Base-by-base conservation (phyloP, 2,888 invertebrate genomes). In the Yponomeuta plumbellus region DNA sequence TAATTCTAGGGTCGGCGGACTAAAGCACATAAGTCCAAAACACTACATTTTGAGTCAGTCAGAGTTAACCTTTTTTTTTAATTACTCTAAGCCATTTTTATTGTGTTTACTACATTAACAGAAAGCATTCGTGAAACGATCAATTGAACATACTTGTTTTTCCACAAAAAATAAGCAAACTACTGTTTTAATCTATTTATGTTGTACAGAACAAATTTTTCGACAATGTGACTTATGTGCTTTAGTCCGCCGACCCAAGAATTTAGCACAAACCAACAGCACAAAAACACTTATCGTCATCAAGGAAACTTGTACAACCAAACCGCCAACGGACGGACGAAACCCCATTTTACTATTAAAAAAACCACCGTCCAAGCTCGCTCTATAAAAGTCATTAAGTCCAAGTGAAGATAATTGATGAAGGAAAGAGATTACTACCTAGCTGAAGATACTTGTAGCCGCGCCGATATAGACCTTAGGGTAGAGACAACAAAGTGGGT, bases 361-460 rank as follows among this genome's bases (percentile, higher is more conserved):
- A 81, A 68, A 68, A 76, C 5, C 44, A 52, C 10, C 44, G 44
- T 72, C 75, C 74, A 74, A 76, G 78, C 74, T 80, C 81, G 86
- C 83, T 88, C 89, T 89, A 91, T 91, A 91, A 90, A 91, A 90
- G 88, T 89, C 90, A 91, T 91, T 91, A 91, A 90, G 85, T 90
- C 80, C 74, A 83, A 81, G 84, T 85, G 83, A 84, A 88, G 88
- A 89, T 91, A 91, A 91, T 91, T 91, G 91, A 91, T 91, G 91
- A 87, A 89, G 83, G 83, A 80, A 81, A 80, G 70, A 89, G 89
- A 91, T 91, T 88, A 88, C 88, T 86, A 79, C 80, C 81, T 78
- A 73, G 76, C 77, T 77, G 80, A 74, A 70, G 70, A 74, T 64
- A 63, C 62, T 17, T 5, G 0, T 11, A 1, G 11, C 8, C 69